Evolutionary conservation across 2,113 vertebrate species (phyloP).

Genomic region (Gorsachius goisagi): DNA sequence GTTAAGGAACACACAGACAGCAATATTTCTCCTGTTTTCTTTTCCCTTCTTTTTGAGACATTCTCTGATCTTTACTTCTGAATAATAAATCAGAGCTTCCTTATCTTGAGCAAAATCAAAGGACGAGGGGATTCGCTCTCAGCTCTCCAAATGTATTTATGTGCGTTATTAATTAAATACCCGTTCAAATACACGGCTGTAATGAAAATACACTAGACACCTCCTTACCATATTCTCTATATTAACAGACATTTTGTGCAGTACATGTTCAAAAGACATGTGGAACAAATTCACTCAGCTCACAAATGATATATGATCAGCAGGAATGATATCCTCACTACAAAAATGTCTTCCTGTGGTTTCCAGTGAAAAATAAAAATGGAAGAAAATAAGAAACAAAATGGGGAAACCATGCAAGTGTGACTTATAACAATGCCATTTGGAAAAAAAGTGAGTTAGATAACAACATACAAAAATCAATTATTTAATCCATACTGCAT

Average conservation of each 20-base stretch:
- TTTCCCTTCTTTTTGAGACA: background rate
- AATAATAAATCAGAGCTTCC: background rate
- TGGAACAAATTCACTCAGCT: conserved; percentile 54
- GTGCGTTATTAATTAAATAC: background rate
- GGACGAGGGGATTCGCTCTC: background rate
- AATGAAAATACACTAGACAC: background rate
- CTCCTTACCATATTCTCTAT: background rate
- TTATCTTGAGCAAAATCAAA: background rate
- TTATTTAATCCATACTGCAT: background rate
- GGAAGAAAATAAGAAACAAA: conserved; percentile 2
- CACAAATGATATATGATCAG: conserved; percentile 48
- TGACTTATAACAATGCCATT: background rate
- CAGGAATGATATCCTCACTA: conserved; percentile 34
- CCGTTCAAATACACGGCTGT: background rate
- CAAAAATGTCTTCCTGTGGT: conserved; percentile 55
- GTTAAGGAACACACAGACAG: background rate
- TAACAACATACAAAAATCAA: background rate
- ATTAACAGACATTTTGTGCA: background rate
- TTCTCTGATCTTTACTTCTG: background rate
- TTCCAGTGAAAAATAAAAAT: conserved; percentile 36
- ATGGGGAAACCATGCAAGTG: background rate
- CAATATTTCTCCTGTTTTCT: background rate
- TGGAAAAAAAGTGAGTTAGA: background rate
- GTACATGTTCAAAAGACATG: conserved; percentile 7
- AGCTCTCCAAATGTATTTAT: background rate